phyloP scores from a whole-genome alignment of 2,888 invertebrate species.

The Slavum lentiscoides region DNA sequence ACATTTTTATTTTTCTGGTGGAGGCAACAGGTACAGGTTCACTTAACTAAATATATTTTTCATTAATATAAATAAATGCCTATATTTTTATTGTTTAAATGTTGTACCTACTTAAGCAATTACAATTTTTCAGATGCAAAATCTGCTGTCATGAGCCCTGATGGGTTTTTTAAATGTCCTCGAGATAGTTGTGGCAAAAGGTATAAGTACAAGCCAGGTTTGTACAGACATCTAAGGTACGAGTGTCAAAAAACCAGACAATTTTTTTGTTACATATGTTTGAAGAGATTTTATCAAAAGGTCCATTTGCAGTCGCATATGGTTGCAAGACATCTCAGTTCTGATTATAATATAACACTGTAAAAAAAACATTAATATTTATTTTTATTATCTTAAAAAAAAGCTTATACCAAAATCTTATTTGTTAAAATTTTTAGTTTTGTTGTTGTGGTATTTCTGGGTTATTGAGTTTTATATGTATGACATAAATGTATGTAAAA shows the following conservation, averaged over 20 bases:
- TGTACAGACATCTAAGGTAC: constrained; percentile 57
- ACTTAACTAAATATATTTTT: constrained; percentile 15
- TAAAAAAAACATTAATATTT: constrained; percentile 11
- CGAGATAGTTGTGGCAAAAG: constrained; percentile 61
- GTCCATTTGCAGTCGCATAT: constrained; percentile 58
- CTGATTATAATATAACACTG: constrained; percentile 43
- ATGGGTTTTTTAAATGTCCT: constrained; percentile 52
- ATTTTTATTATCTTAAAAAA: constrained; percentile 15
- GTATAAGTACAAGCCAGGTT: constrained; percentile 63
- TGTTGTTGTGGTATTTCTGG: constrained; percentile 24
- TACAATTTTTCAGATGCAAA: constrained; percentile 46
- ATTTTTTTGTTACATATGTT: constrained; percentile 61
- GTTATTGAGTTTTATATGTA: constrained; percentile 17
- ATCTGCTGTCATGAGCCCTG: constrained; percentile 45
- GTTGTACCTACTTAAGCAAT: constrained; percentile 5
- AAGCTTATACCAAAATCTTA: constrained; percentile 46
- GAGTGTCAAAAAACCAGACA: constrained; percentile 62
- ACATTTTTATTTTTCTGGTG: constrained; percentile 32
- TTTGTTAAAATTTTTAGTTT: constrained; percentile 33
- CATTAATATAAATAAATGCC: constrained; percentile 28
- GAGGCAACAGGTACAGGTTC: constrained; percentile 34
- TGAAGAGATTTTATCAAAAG: constrained; percentile 60
- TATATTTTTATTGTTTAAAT: neutral
- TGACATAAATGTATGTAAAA: neutral
- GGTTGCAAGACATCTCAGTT: constrained; percentile 46